Evolutionary conservation across 2,888 invertebrate species (phyloP).

Genomic region (Syrphus vitripennis): DNA sequence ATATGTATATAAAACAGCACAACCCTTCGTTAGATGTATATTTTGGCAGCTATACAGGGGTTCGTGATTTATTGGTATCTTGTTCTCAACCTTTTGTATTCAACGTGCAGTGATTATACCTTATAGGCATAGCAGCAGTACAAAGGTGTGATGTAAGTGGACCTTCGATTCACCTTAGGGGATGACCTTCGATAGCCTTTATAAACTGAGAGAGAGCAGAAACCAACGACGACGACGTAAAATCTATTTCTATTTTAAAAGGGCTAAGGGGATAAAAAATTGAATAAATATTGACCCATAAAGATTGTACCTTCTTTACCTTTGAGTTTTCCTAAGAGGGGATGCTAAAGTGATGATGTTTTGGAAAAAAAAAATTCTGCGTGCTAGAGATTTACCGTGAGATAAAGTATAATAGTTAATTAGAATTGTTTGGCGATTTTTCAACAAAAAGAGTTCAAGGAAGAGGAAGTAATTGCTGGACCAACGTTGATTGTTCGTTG

Average conservation of each 20-base stretch:
- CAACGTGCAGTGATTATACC: conserved; percentile 26
- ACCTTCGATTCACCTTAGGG: conserved; percentile 58
- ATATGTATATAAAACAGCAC: background rate
- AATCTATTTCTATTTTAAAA: conserved; percentile 30
- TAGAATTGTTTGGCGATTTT: conserved; percentile 41
- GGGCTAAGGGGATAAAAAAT: conserved; percentile 45
- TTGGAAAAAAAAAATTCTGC: conserved; percentile 46
- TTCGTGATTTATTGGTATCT: conserved; percentile 68
- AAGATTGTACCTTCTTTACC: background rate
- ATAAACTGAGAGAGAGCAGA: background rate
- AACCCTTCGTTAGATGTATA: conserved; percentile 45
- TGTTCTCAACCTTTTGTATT: conserved; percentile 66
- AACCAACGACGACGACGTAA: too few species aligned
- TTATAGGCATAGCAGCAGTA: conserved; percentile 21
- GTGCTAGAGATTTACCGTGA: conserved; percentile 64
- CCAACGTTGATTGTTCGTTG: conserved; percentile 25
- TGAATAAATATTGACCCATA: conserved; percentile 68
- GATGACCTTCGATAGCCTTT: conserved; percentile 61
- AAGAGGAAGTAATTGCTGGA: conserved; percentile 67
- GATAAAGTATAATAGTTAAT: conserved; percentile 60
- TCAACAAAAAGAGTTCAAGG: conserved; percentile 37
- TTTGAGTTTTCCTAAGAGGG: background rate
- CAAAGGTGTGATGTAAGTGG: conserved; percentile 70
- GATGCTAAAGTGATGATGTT: conserved; percentile 56
- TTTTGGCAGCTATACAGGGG: conserved; percentile 46